Evolutionary conservation across 92 coral and sea anemone genomes (phyloP), one percentile per base, ranked within the genome.

Genomic region (Phymanthus crucifer): DNA sequence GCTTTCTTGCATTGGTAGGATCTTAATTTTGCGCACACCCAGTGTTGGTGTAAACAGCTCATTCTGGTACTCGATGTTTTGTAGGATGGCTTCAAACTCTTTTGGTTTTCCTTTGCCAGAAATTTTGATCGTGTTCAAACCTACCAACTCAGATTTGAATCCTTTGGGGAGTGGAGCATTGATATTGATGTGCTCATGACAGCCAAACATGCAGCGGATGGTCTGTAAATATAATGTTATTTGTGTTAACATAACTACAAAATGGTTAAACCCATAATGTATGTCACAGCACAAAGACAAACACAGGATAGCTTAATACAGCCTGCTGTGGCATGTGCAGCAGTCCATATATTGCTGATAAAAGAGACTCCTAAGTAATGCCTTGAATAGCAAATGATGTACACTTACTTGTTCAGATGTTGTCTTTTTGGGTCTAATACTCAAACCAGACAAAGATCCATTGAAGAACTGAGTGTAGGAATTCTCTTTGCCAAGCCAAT

Each of bases 181-280:
- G 65, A 96, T 74, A 52, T 90, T 91, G 50, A 93, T 92, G 68
- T 91, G 91, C 70, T 96, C 99, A 70, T 87, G 90, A 79, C 99
- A 96, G 37, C 91, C 92, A 52, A 87, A 72, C 54, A 96, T 72
- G 68, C 99, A 96, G 6, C 79, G 75, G 37, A 96, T 73, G 24
- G 86, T 85, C 99, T 96, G 87, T 18, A 33, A 71, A 43, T 23
- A 50, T 43, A 27, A 61, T 2, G 13, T 24, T 43, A 43, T 43
- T 43, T 43, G 48, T 11, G 13, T 43, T 43, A 8, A 43, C 14
- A 10, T 10, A 43, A 10, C 12, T 10, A 43, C 48, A 43, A 24
- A 61, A 24, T 2, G 4, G 34, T 23, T 43, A 36, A 31, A 70
- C 23, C 24, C 32, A 37, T 6, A 43, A 43, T 10, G 48, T 17